Base-by-base conservation (phyloP, 2,797 vertebrate species). In the Sebastes steindachneri region DNA sequence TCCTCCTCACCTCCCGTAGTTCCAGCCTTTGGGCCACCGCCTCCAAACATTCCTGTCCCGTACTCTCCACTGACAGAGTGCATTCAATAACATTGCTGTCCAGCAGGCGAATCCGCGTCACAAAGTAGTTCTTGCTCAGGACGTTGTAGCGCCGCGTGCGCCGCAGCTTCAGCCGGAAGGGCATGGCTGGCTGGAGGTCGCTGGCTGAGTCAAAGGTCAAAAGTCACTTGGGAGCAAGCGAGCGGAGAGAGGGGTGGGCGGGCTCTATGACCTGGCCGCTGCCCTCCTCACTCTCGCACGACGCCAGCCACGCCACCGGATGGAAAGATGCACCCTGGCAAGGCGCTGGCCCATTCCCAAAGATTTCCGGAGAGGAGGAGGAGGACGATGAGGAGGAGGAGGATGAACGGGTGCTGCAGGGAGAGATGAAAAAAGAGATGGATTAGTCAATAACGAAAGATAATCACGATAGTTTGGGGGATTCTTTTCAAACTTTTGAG, bases 101-200 rank as follows among this genome's bases (percentile, higher is more conserved):
- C 95, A 99, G 86, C 87, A 98, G 96, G 75, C 96, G 96, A 82
- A 99, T 99, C 73, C 97, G 94, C 0, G 97, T 99, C 92, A 99
- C 97, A 59, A 99, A 99, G 91, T 97, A 98, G 93, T 99, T 99
- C 96, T 99, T 99, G 96, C 97, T 99, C 84, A 99, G 88, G 86
- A 99, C 98, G 0, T 98, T 99, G 95, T 99, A 99, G 91, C 98
- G 97, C 87, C 98, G 94, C 1, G 97, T 98, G 82, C 98, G 97
- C 80, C 97, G 93, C 77, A 98, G 95, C 84, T 97, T 99, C 90
- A 99, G 95, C 80, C 97, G 95, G 83, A 99, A 99, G 86, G 98
- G 98, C 98, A 99, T 99, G 96, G 92, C 92, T 94, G 82, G 64
- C 63, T 55, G 84, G 28, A n/a, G 88, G 90, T 88, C 90, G 25